Evolutionary conservation across 2,888 invertebrate genomes (phyloP), one percentile per base, ranked within the genome.

Genomic region (Platycheirus albimanus): DNA sequence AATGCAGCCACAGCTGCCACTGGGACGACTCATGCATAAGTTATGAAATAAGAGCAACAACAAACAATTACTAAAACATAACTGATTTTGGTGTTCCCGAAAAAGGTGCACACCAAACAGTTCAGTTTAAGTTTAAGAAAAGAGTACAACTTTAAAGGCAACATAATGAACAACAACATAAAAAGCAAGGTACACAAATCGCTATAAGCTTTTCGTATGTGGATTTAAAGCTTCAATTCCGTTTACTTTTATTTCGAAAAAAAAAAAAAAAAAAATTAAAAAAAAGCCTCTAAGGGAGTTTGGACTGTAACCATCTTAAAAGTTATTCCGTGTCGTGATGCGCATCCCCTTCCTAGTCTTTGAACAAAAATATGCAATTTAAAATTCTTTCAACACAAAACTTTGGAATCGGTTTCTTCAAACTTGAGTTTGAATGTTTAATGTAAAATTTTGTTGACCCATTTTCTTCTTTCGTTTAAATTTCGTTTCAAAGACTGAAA

Each of bases 1-100:
- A 24, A 6, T 24, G 24, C 24, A 24, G 24, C 6, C 8, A 33
- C 30, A 33, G 1, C 7, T 33, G 30, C 30, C 8, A 33, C 30
- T 33, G 3, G 91, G 17, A 92, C 93, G 95, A 89, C 95, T 97
- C 93, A 91, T 94, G 0, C 90, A 93, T 83, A 92, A 94, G 83
- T 93, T 98, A 87, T 91, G 95, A 24, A 93, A 79, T 95, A 95
- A 8, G 54, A 56, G 52, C 63, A 24, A 17, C 3, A 5, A 54
- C 45, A 24, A 51, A 8, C 3, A 20, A 58, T 38, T 28, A 47
- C 7, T 8, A 67, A 70, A 36, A 20, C 11, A 7, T 33, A 28
- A 67, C 36, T 54, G 64, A 67, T 24, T 28, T 49, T 69, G 78
- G 78, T 78, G 78, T 69, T 83, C 72, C 83, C 78, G 78, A 83